Percentiles rank a stretch among this genome's conserved stretches.
Conservation (phyloP, 1,140 invertebrate species). For the Parasteatoda tepidariorum region DNA sequence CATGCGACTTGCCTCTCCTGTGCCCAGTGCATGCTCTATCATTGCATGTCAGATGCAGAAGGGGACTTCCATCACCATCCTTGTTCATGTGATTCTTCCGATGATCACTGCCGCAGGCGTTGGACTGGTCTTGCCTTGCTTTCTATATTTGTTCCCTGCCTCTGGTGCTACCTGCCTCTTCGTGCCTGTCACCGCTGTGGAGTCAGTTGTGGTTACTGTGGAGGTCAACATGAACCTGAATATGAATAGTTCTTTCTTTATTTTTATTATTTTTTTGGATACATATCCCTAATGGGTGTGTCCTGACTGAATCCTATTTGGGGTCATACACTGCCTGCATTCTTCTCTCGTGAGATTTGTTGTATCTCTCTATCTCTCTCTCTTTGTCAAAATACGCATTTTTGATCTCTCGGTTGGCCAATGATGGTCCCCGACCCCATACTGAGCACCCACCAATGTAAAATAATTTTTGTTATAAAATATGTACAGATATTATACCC, state of each 20-base stretch:
- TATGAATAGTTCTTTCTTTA: constrained; percentile 4
- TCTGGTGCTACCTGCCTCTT: constrained; percentile 92
- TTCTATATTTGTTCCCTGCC: constrained; percentile 88
- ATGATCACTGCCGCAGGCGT: constrained; percentile 73
- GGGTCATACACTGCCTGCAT: constrained; percentile 41
- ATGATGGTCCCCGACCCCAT: constrained; percentile 35
- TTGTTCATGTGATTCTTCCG: constrained; percentile 76
- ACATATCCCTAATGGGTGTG: neutral
- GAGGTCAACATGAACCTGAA: constrained; percentile 78
- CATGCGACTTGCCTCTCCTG: constrained; percentile 81
- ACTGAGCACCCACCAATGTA: constrained; percentile 54
- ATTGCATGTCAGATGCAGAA: constrained; percentile 89
- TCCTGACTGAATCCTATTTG: constrained; percentile 21
- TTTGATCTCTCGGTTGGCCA: constrained; percentile 30
- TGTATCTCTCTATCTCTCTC: constrained; percentile 12
- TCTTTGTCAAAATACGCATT: constrained; percentile 42
- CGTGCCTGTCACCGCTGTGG: constrained; percentile 86
- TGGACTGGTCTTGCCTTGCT: constrained; percentile 89
- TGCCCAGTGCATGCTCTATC: constrained; percentile 89
- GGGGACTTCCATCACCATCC: constrained; percentile 79
- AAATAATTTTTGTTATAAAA: constrained; percentile 49
- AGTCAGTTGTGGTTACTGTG: constrained; percentile 81
- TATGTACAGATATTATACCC: constrained; percentile 19
- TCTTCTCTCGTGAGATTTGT: constrained; percentile 31
- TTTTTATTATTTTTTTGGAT: no score